Base-by-base conservation (phyloP, 2,797 vertebrate genomes). In the Neosalanx taihuensis region DNA sequence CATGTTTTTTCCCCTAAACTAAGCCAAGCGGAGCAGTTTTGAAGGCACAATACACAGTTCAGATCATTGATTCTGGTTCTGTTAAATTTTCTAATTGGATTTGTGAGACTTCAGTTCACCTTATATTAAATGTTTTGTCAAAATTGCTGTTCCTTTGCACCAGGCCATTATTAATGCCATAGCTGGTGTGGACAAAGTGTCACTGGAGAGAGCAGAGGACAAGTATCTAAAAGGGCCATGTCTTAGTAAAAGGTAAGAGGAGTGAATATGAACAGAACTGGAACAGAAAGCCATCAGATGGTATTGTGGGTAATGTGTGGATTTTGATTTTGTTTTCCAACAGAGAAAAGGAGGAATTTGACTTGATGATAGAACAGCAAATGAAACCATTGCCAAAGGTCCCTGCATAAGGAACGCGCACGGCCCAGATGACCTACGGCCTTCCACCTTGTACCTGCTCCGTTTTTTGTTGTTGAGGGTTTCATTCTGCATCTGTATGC, bases 101-200 rank as follows among this genome's bases (percentile, higher is more conserved):
- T 13, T 46, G 1, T 46, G 41, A 46, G 37, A 41, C 9, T 46
- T 9, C 7, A 46, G 10, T 12, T 46, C 41, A 46, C 41, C 3
- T 46, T 46, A 13, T 3, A 46, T 46, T 0, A 46, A 13, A 46
- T 46, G 12, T 41, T 7, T 41, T 41, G 37, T 41, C 12, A 41
- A 41, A 7, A 13, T 41, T 41, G 10, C 10, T 56, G 4, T 17
- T 56, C 17, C 18, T n/a, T 56, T 56, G 17, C 2, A n/a, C 51
- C 66, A 98, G 97, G 95, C 97, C 35, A 92, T 99, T 78, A 96
- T 96, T 70, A 91, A 91, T 71, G 96, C 97, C 0, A 97, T 99
- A 79, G 93, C 96, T 76, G 94, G 90, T 0, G 94, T 96, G 79
- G 93, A 98, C 74, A 87, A 93, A 3, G 88, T 98, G 0, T 93